These are phyloP conservation scores for Apamea epomidion DNA, from an alignment of 2,888 invertebrate species.

Conservation along the genomic window DNA sequence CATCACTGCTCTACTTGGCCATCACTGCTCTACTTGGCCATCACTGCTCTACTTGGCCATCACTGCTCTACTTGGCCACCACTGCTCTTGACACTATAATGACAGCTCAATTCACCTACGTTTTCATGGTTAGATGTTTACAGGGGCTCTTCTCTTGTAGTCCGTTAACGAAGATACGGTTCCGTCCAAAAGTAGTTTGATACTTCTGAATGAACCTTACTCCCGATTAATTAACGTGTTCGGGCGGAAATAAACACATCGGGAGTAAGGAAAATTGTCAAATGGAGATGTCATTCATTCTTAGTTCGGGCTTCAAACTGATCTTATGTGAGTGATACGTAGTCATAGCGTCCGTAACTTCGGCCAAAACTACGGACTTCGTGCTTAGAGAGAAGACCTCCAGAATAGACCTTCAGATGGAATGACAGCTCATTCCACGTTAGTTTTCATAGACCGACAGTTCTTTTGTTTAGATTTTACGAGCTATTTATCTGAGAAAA, in stretches of 20 bases:
- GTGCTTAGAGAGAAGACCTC: not conserved
- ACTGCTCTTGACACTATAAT: not conserved
- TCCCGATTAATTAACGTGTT: not conserved
- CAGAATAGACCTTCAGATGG: not conserved
- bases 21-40: no score
- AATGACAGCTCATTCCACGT: not conserved
- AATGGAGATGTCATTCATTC: not conserved
- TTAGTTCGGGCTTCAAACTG: not conserved
- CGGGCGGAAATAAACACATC: not conserved
- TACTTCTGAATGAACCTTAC: not conserved
- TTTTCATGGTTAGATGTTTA: not conserved
- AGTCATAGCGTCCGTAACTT: no score
- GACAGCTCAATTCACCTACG: not conserved
- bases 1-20: not conserved
- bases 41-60: not conserved
- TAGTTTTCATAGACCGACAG: not conserved
- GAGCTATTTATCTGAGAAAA: constrained; percentile 42
- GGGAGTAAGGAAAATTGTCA: not conserved
- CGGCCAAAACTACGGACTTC: not conserved
- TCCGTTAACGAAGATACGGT: not conserved
- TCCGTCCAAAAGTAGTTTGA: not conserved
- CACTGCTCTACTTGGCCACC: no score
- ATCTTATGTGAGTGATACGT: not conserved
- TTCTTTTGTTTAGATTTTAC: constrained; percentile 37
- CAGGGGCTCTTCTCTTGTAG: not conserved